Percentiles rank a stretch among this genome's conserved stretches.
Conservation (phyloP, 1,140 invertebrate species). For the Ceratina australensis region DNA sequence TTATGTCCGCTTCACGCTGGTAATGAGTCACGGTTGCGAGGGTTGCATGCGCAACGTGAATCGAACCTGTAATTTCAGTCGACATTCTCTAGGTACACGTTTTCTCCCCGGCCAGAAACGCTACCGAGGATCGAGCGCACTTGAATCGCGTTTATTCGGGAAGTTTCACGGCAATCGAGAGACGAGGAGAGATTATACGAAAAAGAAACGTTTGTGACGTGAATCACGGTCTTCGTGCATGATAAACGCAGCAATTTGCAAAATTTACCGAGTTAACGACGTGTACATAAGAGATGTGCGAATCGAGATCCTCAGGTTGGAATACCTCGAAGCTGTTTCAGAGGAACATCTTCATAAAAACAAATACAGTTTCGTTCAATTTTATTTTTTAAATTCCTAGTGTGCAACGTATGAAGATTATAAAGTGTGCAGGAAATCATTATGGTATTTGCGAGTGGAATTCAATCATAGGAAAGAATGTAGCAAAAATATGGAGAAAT, state of each 20-base stretch:
- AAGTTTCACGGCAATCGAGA: not conserved
- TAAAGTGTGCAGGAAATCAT: too few species aligned
- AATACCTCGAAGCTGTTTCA: not conserved
- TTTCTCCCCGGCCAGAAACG: too few species aligned
- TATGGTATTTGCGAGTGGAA: too few species aligned
- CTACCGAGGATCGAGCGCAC: too few species aligned
- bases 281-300: not conserved
- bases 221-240: not conserved
- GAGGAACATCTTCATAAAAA: not conserved
- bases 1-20: not conserved
- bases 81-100: too few species aligned
- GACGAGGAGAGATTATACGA: not conserved
- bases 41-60: too few species aligned
- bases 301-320: not conserved
- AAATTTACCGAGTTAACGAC: not conserved
- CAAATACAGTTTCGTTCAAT: not conserved
- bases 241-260: not conserved
- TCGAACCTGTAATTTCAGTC: not conserved
- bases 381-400: too few species aligned
- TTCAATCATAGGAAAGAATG: too few species aligned
- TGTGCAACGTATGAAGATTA: too few species aligned
- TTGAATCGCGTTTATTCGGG: too few species aligned
- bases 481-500: too few species aligned
- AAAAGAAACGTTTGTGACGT: not conserved
- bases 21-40: not conserved